A percentile compares a stretch with the other conserved stretches of the same genome.
These are phyloP conservation scores for Platerodrilus igneus DNA, from an alignment of 2,888 invertebrate genomes.

Conservation along the genomic window DNA sequence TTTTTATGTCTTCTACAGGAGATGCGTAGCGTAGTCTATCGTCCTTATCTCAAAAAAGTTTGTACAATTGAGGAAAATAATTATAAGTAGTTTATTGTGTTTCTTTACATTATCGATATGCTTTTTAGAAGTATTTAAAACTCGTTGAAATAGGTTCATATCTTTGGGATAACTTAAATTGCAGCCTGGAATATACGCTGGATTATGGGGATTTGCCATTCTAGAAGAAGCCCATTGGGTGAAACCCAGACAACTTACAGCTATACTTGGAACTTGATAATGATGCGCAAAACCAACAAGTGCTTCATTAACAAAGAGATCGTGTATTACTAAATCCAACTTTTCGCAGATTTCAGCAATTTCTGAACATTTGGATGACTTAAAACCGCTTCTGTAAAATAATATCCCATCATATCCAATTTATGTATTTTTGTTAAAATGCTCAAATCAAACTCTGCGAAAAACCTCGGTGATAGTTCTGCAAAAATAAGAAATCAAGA, in stretches of 20 bases:
- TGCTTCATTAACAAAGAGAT: conserved; percentile 31
- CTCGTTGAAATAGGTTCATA: conserved; percentile 8
- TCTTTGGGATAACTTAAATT: conserved; percentile 26
- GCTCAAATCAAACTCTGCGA: too few relatives aligned
- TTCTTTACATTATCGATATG: too few relatives aligned
- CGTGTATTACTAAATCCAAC: conserved; percentile 5
- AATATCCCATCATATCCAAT: not conserved
- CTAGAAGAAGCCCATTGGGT: too few relatives aligned
- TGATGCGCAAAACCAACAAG: conserved; percentile 37
- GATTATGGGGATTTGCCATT: conserved; percentile 37
- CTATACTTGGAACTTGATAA: conserved; percentile 38
- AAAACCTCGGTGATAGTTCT: too few relatives aligned
- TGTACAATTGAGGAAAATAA: too few relatives aligned
- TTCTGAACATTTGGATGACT: conserved; percentile 1
- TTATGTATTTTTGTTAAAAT: too few relatives aligned
- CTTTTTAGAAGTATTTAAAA: too few relatives aligned
- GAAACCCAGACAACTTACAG: conserved; percentile 34
- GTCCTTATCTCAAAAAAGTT: too few relatives aligned
- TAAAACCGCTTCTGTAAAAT: not conserved
- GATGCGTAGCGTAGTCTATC: too few relatives aligned
- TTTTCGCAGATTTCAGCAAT: not conserved
- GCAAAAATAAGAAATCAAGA: too few relatives aligned
- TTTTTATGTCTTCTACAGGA: too few relatives aligned
- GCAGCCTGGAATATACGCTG: conserved; percentile 38
- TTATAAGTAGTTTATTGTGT: too few relatives aligned